Evolutionary conservation across 2,113 vertebrate genomes (phyloP).

Genomic region (Phyllostomus discolor): DNA sequence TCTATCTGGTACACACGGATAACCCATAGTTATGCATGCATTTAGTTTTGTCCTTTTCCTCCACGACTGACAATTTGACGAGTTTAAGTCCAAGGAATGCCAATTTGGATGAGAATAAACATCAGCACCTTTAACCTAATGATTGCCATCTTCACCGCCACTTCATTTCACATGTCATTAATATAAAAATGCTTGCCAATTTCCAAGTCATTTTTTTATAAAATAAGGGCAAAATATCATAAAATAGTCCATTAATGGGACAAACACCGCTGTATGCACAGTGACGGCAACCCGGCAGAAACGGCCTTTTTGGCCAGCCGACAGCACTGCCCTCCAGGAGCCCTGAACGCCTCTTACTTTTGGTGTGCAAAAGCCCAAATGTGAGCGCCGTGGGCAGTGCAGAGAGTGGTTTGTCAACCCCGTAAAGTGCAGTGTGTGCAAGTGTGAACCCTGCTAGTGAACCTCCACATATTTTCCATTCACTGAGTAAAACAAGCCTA

Average conservation of each 20-base stretch:
- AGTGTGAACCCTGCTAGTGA: neutral
- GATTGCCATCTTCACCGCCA: neutral
- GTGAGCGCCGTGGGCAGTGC: neutral
- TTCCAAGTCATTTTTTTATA: slow-evolving; percentile 7
- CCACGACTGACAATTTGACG: neutral
- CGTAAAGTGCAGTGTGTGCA: neutral
- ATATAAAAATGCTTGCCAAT: neutral
- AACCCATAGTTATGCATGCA: neutral
- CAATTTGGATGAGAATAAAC: neutral
- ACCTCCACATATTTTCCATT: neutral
- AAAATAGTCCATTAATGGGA: neutral
- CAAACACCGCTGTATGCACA: neutral
- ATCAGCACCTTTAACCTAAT: neutral
- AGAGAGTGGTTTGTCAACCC: neutral
- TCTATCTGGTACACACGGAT: neutral
- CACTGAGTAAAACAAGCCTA: slow-evolving; percentile 53
- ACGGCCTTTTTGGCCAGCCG: neutral
- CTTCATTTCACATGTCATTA: neutral
- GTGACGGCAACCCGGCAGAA: neutral
- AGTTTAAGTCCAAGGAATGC: neutral
- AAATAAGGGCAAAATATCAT: neutral
- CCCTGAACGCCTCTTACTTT: neutral
- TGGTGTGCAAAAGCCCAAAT: neutral
- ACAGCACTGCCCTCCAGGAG: neutral
- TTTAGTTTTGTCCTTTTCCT: neutral